These are phyloP conservation scores for Pimephales promelas DNA, from an alignment of 2,113 vertebrate genomes.

Conservation along the genomic window DNA sequence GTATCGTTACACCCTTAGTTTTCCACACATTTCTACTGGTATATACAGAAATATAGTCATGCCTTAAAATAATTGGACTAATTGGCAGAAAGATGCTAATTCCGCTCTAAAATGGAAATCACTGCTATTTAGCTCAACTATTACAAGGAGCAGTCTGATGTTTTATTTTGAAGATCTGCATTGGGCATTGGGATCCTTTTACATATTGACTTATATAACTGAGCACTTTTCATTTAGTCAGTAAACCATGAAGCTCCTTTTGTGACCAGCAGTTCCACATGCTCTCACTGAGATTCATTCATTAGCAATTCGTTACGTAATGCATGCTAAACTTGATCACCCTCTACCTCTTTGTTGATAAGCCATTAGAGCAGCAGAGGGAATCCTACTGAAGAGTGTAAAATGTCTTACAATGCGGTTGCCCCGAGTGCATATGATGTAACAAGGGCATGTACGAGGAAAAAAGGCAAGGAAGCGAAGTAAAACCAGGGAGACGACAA, in stretches of 20 bases:
- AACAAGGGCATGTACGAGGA: not conserved
- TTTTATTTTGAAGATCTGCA: not conserved
- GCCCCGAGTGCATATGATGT: slow-evolving; percentile 22
- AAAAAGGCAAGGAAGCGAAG: not conserved
- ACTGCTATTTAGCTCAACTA: not conserved
- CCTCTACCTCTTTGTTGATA: slow-evolving; percentile 28
- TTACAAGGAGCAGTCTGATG: not conserved
- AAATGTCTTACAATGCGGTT: not conserved
- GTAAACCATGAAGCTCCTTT: slow-evolving; percentile 28
- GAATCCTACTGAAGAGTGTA: slow-evolving; percentile 30
- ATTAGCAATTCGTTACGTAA: slow-evolving; percentile 34
- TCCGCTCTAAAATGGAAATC: not conserved
- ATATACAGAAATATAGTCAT: no score
- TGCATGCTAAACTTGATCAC: slow-evolving; percentile 27
- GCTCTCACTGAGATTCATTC: slow-evolving; percentile 38
- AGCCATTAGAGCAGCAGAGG: slow-evolving; percentile 20
- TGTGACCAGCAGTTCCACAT: not conserved
- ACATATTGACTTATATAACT: slow-evolving; percentile 24
- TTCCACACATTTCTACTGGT: no score
- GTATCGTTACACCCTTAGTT: no score
- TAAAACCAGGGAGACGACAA: not conserved
- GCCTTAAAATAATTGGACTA: no score
- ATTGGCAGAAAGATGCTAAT: not conserved
- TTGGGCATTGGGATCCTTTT: slow-evolving; percentile 3
- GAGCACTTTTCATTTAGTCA: slow-evolving; percentile 32